phyloP scores from a whole-genome alignment of 2,797 vertebrate genomes.

The Sebastes dallii region DNA sequence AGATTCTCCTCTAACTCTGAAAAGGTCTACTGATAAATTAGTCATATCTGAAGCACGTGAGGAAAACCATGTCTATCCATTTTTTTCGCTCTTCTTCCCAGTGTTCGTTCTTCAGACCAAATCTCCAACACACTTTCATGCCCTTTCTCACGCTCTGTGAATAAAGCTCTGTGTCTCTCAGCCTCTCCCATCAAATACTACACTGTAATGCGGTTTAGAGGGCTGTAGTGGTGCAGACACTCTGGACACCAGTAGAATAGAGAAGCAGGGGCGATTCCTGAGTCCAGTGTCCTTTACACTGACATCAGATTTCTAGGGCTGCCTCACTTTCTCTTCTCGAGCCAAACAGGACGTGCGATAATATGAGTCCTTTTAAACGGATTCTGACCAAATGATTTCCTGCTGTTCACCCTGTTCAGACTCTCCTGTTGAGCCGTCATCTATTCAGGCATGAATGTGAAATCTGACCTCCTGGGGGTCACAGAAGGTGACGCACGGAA shows the following conservation, averaged over 20 bases:
- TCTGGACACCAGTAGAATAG: conserved; percentile 7
- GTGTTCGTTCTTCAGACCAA: background rate
- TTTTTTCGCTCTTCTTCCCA: background rate
- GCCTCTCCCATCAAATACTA: conserved; percentile 9
- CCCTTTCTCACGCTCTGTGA: conserved; percentile 27
- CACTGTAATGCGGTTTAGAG: conserved; percentile 16
- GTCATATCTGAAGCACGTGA: conserved; percentile 27
- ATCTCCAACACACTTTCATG: background rate
- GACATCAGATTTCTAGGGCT: background rate
- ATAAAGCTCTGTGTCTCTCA: conserved; percentile 35
- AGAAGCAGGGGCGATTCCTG: background rate
- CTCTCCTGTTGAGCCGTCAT: background rate
- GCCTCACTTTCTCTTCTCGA: background rate
- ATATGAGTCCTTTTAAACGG: background rate
- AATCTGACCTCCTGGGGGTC: background rate
- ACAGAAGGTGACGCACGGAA: background rate
- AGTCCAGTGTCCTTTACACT: background rate
- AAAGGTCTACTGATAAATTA: conserved; percentile 17
- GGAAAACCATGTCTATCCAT: background rate
- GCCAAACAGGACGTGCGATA: background rate
- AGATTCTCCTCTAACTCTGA: conserved; percentile 20
- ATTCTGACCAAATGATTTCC: background rate
- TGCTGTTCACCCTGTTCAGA: background rate
- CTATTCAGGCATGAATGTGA: background rate
- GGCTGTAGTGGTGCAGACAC: conserved; percentile 5